These are phyloP conservation scores for Phalacrocorax pelagicus DNA, from an alignment of 2,113 vertebrate genomes.

Conservation along the genomic window DNA sequence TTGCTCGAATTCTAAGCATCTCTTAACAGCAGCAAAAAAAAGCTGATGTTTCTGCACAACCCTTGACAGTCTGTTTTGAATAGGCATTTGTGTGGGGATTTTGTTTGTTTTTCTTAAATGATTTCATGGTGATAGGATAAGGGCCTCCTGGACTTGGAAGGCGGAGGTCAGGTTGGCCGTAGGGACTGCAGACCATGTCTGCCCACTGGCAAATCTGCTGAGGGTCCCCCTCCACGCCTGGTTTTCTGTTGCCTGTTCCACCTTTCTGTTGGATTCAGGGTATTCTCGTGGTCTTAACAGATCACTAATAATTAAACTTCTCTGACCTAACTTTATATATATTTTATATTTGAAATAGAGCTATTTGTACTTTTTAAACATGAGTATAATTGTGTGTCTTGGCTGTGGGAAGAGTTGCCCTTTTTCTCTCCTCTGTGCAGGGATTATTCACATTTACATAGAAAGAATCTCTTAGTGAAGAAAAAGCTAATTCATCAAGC, in stretches of 20 bases:
- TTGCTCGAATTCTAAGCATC: neutral
- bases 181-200: neutral
- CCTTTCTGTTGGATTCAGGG: neutral
- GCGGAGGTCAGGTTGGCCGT: fast-evolving
- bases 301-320: neutral
- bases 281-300: neutral
- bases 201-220: fast-evolving
- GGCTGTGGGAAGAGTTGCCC: neutral
- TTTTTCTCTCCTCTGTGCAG: neutral
- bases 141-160: neutral
- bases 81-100: fast-evolving
- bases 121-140: neutral
- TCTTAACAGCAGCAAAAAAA: neutral
- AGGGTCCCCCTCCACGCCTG: neutral
- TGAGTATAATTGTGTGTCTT: neutral
- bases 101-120: neutral
- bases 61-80: neutral
- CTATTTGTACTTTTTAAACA: neutral
- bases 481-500: neutral
- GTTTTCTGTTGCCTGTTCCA: neutral
- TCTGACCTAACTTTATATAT: neutral
- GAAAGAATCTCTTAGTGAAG: neutral
- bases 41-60: neutral
- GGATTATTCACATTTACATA: neutral
- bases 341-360: neutral